A percentile compares a stretch with the other conserved stretches of the same genome.
phyloP scores from a whole-genome alignment of 2,888 invertebrate species.

The Caenorhabditis panamensis region DNA sequence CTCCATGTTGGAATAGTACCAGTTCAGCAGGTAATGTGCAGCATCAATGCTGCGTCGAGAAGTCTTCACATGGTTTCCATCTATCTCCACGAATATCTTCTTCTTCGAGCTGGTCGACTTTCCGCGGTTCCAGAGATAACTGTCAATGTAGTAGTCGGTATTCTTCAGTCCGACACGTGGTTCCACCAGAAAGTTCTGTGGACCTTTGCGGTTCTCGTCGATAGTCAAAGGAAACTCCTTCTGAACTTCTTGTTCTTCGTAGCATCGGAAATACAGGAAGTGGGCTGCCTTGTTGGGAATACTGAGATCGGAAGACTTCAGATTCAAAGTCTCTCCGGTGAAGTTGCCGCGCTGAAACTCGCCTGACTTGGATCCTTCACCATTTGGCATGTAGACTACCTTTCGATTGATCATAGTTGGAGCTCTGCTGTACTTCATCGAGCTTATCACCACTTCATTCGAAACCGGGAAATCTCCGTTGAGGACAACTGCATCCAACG shows the following conservation, averaged over 20 bases:
- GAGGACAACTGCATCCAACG: conserved; percentile 8
- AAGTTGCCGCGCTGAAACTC: conserved; percentile 1
- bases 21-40: conserved; percentile 54
- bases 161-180: conserved; percentile 55
- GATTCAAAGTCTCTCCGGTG: conserved; percentile 45
- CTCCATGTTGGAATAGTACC: conserved; percentile 65
- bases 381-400: neutral
- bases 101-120: conserved; percentile 61
- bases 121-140: conserved; percentile 60
- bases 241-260: conserved; percentile 53
- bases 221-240: conserved; percentile 59
- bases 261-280: conserved; percentile 55
- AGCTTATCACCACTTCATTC: conserved; percentile 14
- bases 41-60: conserved; percentile 26
- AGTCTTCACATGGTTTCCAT: conserved; percentile 55
- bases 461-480: conserved; percentile 35
- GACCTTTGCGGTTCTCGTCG: conserved; percentile 39
- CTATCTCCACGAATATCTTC: conserved; percentile 55
- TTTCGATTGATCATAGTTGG: neutral
- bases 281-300: conserved; percentile 60
- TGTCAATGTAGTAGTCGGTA: conserved; percentile 60
- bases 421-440: conserved; percentile 38
- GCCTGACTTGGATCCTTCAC: neutral
- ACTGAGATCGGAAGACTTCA: conserved; percentile 47
- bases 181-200: conserved; percentile 54